Percentiles rank a stretch among this genome's conserved stretches.
phyloP scores from a whole-genome alignment of 1,140 invertebrate genomes.

The Eriocheir sinensis region DNA sequence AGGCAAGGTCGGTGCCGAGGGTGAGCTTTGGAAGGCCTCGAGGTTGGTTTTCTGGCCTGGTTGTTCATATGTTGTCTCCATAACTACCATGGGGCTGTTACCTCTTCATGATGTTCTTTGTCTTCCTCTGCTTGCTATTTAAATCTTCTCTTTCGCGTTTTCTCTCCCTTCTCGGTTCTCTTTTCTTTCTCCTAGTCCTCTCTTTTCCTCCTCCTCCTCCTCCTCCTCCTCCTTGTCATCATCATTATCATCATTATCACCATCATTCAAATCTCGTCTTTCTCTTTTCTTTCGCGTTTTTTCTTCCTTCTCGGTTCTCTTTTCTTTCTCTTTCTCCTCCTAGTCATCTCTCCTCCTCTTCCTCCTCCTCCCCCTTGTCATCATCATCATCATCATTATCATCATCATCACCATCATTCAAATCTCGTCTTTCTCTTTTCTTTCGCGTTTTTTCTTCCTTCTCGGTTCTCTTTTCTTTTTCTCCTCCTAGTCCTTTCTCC shows the following conservation, averaged over 20 bases:
- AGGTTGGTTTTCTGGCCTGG: too few relatives aligned
- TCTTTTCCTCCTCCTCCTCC: constrained; percentile 5
- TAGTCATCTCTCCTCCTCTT: neutral
- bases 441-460: too few relatives aligned
- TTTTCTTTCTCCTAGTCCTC: neutral
- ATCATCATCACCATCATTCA: too few relatives aligned
- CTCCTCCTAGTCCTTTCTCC: neutral
- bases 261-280: neutral
- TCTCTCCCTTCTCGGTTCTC: neutral
- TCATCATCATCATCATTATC: too few relatives aligned
- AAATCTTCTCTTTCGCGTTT: neutral
- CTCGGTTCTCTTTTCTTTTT: neutral
- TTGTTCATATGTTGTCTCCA: too few relatives aligned
- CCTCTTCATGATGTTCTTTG: too few relatives aligned
- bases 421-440: neutral
- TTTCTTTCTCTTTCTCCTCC: constrained; percentile 23
- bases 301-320: neutral
- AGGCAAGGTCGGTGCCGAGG: too few relatives aligned
- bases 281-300: neutral
- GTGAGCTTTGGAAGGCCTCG: too few relatives aligned
- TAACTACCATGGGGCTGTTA: too few relatives aligned
- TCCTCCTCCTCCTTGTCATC: constrained; percentile 1
- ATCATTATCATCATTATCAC: neutral
- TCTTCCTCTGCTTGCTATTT: neutral
- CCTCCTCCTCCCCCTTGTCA: neutral